Percentiles rank a stretch among this genome's conserved stretches.
Evolutionary conservation across 2,888 invertebrate species (phyloP).

Genomic region (Ptycholaimellus sp.): DNA sequence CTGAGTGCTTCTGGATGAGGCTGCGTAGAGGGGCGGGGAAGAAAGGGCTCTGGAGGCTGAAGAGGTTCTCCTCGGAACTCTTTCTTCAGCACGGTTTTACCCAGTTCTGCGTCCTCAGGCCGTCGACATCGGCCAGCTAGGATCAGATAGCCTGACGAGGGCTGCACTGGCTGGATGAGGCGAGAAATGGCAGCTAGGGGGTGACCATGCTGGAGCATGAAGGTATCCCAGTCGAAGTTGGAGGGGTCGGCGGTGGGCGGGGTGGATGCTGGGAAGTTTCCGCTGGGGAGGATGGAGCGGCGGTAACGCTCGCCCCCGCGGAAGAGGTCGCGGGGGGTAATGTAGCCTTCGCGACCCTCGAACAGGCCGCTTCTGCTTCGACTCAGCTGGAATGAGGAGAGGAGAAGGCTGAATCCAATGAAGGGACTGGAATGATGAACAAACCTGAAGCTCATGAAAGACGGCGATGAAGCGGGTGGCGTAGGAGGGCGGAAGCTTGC

Average conservation of each 20-base stretch:
- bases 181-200: no score
- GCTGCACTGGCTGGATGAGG: no score
- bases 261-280: no score
- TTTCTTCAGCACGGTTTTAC: constrained; percentile 45
- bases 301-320: constrained; percentile 75
- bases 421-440: constrained; percentile 69
- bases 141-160: constrained; percentile 57
- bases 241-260: constrained; percentile 7
- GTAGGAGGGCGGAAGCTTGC: constrained; percentile 60
- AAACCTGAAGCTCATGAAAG: constrained; percentile 64
- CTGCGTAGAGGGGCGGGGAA: no score
- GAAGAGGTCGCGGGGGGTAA: constrained; percentile 78
- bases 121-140: constrained; percentile 63
- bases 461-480: constrained; percentile 67
- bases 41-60: no score
- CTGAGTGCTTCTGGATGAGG: no score
- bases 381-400: constrained; percentile 33
- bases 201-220: neutral
- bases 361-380: constrained; percentile 64
- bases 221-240: constrained; percentile 3
- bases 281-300: constrained; percentile 38
- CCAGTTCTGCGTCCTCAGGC: constrained; percentile 49
- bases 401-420: no score
- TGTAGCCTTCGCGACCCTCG: constrained; percentile 66
- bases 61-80: no score